Base-by-base conservation (phyloP, 2,113 vertebrate species). In the Phaethon lepturus region DNA sequence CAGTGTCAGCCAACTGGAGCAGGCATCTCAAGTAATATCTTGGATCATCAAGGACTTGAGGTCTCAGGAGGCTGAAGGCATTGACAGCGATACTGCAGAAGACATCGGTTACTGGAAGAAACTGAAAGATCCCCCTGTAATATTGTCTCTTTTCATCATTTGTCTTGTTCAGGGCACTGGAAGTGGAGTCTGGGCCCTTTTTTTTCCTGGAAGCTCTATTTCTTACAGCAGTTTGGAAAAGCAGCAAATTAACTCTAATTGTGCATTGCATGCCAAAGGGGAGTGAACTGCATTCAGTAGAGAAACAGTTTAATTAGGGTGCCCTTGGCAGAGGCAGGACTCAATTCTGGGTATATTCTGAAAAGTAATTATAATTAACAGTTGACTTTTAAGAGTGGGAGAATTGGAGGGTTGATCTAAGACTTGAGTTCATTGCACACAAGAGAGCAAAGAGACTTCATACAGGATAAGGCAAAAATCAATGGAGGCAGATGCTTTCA, bases 241-340 rank as follows among this genome's bases (percentile, higher is more conserved):
- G 60, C 68, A 91, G 64, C 77, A 78, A 76, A 40, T 49, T 17
- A 71, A 78, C 72, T 47, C 31, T 7, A 23, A 50, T 18, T 49
- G 6, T 8, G 20, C 26, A 15, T 35, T 72, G 7, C 4, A 6
- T 87, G 94, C 93, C 94, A 83, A 74, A 63, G 38, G 89, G 93
- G 84, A 93, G 81, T 80, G 87, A 93, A 59, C 64, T 24, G 80
- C 63, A 1, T 55, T 88, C 53, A 58, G 64, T 2, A 82, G 63
- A 90, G 72, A 47, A 93, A 95, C 0, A 0, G 84, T 80, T 90
- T 92, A 47, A 66, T 90, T 88, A 67, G 62, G 69, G 47, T 26
- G 93, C 86, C 67, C 62, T 82, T 93, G 90, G 94, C 89, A 91
- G 53, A 92, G 77, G 74, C 81, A 94, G 58, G 33, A 67, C 25